Evolutionary conservation across 1,140 invertebrate species (phyloP).

Genomic region (Lordiphosa collinella): DNA sequence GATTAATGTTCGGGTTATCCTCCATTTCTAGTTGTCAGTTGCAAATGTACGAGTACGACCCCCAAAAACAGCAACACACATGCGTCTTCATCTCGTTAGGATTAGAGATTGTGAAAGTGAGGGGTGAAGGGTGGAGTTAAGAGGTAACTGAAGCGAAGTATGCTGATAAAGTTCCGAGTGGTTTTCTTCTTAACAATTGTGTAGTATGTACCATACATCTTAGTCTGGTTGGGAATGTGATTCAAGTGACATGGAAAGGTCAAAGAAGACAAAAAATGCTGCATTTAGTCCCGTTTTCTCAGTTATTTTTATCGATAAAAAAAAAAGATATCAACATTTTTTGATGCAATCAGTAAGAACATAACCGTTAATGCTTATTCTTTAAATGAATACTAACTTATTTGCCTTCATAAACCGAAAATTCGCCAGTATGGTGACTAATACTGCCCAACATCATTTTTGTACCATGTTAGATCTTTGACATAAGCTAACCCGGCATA

Average conservation of each 20-base stretch:
- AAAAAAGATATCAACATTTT: no score
- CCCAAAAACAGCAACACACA: conserved; percentile 20
- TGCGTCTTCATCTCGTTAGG: conserved; percentile 14
- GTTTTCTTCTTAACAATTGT: neutral
- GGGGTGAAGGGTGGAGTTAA: neutral
- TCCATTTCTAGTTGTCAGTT: conserved; percentile 62
- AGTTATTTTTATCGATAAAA: no score
- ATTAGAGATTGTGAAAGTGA: conserved; percentile 6
- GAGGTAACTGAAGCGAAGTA: neutral
- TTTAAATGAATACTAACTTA: no score
- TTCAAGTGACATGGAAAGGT: neutral
- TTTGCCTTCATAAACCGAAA: no score
- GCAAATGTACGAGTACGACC: conserved; percentile 48
- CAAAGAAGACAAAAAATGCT: no score
- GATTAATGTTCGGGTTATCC: conserved; percentile 67
- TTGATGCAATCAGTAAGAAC: no score
- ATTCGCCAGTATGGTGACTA: no score
- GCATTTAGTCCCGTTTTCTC: no score
- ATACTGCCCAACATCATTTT: no score
- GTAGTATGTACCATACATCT: neutral
- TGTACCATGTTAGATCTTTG: no score
- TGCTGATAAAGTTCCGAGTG: neutral
- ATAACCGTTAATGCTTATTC: no score
- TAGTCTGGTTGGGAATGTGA: neutral
- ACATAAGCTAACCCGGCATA: no score